Percentiles rank a stretch among this genome's conserved stretches.
These are phyloP conservation scores for Dolomedes plantarius DNA, from an alignment of 2,888 invertebrate genomes.

Conservation along the genomic window DNA sequence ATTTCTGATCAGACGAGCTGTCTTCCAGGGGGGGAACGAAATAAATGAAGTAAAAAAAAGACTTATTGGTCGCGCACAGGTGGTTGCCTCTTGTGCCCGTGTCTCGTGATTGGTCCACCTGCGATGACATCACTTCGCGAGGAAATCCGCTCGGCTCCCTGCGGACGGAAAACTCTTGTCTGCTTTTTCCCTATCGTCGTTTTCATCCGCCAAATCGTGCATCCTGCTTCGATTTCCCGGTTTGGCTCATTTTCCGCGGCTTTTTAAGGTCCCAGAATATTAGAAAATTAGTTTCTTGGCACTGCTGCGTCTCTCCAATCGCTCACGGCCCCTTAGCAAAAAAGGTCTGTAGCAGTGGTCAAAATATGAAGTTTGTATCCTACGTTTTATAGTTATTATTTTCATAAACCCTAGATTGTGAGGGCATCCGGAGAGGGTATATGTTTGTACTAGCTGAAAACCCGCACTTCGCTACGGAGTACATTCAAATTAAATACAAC, in stretches of 20 bases:
- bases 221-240: constrained; percentile 37
- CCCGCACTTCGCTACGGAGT: too few relatives aligned
- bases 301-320: too few relatives aligned
- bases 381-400: too few relatives aligned
- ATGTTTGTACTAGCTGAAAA: too few relatives aligned
- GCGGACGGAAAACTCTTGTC: constrained; percentile 47
- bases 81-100: constrained; percentile 27
- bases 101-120: constrained; percentile 60
- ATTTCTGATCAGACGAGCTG: constrained; percentile 19
- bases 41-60: neutral
- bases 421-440: too few relatives aligned
- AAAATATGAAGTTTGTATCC: too few relatives aligned
- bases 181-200: constrained; percentile 17
- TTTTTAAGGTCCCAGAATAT: neutral
- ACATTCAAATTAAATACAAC: too few relatives aligned
- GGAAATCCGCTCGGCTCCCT: constrained; percentile 57
- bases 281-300: too few relatives aligned
- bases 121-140: constrained; percentile 53
- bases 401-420: too few relatives aligned
- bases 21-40: neutral
- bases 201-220: constrained; percentile 35
- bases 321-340: too few relatives aligned
- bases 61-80: constrained; percentile 31
- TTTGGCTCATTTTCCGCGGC: neutral
- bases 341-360: too few relatives aligned